Evolutionary conservation across 2,888 invertebrate species (phyloP).

Genomic region (Bellardia bayeri): DNA sequence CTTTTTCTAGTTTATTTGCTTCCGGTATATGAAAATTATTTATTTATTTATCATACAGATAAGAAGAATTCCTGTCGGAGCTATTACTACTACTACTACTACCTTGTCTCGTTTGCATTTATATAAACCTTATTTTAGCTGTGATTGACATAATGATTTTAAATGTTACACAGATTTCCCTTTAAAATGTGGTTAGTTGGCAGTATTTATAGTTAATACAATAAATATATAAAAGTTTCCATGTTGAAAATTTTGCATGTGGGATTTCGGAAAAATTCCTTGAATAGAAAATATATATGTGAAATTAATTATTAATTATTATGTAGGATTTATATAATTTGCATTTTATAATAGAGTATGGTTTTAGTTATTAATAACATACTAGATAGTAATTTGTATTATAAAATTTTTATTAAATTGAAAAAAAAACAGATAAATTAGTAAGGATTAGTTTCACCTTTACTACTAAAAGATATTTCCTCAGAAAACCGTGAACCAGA

Average conservation of each 20-base stretch:
- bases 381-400: not conserved
- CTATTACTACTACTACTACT: not conserved
- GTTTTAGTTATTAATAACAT: not conserved
- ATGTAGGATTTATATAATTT: not conserved
- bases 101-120: constrained; percentile 10
- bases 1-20: not conserved
- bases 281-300: no score
- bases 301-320: not conserved
- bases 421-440: no score
- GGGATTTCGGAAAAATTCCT: no score
- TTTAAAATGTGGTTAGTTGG: not conserved
- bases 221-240: not conserved
- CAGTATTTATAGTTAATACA: not conserved
- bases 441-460: no score
- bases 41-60: constrained; percentile 50
- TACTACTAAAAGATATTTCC: no score
- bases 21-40: constrained; percentile 34
- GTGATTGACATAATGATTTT: constrained; percentile 1
- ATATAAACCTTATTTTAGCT: not conserved
- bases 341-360: not conserved
- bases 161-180: constrained; percentile 12
- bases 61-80: constrained; percentile 15
- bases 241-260: no score
- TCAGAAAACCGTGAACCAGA: no score
- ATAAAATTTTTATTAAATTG: no score